phyloP scores from a whole-genome alignment of 2,797 vertebrate species.

The Natrix natrix region DNA sequence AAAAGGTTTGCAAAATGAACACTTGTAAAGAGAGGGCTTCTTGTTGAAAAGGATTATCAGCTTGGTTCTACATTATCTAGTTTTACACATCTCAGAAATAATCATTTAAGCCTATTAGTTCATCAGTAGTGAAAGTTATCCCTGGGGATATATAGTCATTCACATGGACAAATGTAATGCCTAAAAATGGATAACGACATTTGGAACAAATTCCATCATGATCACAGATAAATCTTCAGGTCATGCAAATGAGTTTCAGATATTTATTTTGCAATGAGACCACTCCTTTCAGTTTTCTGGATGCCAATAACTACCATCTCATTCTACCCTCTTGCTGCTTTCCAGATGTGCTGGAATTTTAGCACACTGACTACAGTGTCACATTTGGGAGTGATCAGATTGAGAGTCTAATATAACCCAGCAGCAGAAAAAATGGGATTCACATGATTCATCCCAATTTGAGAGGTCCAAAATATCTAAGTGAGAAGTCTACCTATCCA shows the following conservation, averaged over 20 bases:
- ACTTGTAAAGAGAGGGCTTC: background rate
- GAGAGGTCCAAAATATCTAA: background rate
- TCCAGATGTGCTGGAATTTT: background rate
- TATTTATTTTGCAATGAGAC: background rate
- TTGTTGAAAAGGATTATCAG: background rate
- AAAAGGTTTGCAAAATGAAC: background rate
- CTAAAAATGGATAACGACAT: background rate
- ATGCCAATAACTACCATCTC: background rate
- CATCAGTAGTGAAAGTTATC: background rate
- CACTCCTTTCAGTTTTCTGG: background rate
- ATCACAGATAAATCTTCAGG: background rate
- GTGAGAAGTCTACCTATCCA: background rate
- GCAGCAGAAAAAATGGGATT: background rate
- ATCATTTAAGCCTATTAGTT: background rate
- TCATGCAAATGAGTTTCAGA: background rate
- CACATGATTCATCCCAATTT: background rate
- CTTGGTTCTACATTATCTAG: background rate
- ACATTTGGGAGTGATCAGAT: background rate
- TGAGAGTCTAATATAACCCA: background rate
- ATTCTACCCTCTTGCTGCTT: background rate
- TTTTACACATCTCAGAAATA: background rate
- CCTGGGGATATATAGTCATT: background rate
- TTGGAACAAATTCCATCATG: background rate
- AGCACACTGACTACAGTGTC: background rate
- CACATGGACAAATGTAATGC: background rate